Conservation (phyloP, 2,113 vertebrate species). For the Pipra filicauda region DNA sequence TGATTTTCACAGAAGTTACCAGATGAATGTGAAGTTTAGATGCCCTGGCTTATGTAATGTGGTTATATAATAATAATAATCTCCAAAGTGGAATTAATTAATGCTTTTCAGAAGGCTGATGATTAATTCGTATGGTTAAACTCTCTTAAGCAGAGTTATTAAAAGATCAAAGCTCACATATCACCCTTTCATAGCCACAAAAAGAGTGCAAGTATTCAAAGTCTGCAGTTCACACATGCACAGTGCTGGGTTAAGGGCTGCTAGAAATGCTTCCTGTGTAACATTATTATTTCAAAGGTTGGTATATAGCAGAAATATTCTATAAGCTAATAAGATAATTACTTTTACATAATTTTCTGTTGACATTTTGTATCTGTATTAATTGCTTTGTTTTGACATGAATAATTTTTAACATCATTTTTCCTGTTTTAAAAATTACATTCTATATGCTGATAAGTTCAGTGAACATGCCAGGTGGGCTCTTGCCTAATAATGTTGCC, state of each 20-base stretch:
- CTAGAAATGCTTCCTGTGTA: background rate
- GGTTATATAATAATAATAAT: conserved; percentile 24
- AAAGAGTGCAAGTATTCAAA: background rate
- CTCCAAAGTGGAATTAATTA: conserved; percentile 21
- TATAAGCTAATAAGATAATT: background rate
- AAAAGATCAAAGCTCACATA: conserved; percentile 47
- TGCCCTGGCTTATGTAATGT: background rate
- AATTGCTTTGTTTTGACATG: background rate
- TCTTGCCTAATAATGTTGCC: background rate
- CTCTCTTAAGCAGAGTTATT: conserved; percentile 26
- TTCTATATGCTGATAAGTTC: background rate
- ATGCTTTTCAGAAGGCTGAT: background rate
- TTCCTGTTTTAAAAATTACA: background rate
- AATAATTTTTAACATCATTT: background rate
- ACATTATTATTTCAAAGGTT: background rate
- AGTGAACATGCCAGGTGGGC: background rate
- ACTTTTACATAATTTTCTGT: background rate
- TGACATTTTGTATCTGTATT: background rate
- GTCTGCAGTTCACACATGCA: background rate
- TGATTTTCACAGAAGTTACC: background rate
- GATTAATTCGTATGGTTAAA: conserved; percentile 23
- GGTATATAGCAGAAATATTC: background rate
- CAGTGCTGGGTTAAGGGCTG: background rate
- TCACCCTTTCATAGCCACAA: background rate
- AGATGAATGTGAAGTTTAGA: background rate